Conservation (phyloP, 2,888 invertebrate species). For the Megastigmus dorsalis region DNA sequence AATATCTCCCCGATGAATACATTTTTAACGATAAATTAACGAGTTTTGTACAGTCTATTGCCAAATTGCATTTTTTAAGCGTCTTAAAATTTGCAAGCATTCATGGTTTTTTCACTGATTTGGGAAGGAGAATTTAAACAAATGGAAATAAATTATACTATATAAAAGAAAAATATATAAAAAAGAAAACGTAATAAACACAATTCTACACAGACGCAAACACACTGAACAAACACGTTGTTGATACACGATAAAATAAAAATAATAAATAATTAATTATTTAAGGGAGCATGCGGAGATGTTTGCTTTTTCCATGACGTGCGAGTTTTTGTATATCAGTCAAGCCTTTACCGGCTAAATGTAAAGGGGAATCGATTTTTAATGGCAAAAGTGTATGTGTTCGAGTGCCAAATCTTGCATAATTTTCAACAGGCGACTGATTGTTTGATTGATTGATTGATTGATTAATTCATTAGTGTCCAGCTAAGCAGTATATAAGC, state of each 20-base stretch:
- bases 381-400: slow-evolving; percentile 22
- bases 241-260: slow-evolving; percentile 47
- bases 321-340: slow-evolving; percentile 43
- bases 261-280: slow-evolving; percentile 47
- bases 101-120: slow-evolving; percentile 50
- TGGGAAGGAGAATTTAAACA: slow-evolving; percentile 43
- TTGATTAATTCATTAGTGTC: slow-evolving; percentile 15
- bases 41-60: slow-evolving; percentile 48
- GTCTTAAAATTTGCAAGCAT: slow-evolving; percentile 29
- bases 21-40: slow-evolving; percentile 46
- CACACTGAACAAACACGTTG: slow-evolving; percentile 42
- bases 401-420: slow-evolving; percentile 32
- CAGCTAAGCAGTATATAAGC: slow-evolving; percentile 9
- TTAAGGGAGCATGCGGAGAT: slow-evolving; percentile 47
- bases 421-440: slow-evolving; percentile 35
- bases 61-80: slow-evolving; percentile 43
- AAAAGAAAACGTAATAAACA: too few relatives aligned
- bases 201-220: slow-evolving; percentile 43
- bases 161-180: slow-evolving; percentile 53
- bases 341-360: too few relatives aligned
- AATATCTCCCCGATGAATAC: slow-evolving; percentile 22
- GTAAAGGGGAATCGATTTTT: slow-evolving; percentile 6
- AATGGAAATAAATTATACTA: slow-evolving; percentile 35
- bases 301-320: slow-evolving; percentile 46
- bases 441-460: slow-evolving; percentile 9